Conservation (phyloP, 2,888 invertebrate genomes). For the Mesoligia furuncula region DNA sequence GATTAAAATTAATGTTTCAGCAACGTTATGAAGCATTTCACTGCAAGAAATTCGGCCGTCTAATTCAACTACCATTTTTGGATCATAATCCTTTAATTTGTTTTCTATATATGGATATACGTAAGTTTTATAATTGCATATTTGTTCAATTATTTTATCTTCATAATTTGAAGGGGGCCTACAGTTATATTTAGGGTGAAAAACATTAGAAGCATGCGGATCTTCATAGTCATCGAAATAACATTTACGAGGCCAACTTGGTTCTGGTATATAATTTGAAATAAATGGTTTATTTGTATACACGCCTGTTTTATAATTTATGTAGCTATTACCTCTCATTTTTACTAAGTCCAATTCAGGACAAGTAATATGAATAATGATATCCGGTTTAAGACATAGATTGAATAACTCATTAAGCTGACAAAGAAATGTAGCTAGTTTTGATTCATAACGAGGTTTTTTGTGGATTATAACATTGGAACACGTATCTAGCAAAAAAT, state of each 20-base stretch:
- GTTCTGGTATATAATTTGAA: constrained; percentile 65
- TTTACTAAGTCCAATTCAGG: constrained; percentile 88
- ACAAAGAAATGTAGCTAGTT: constrained; percentile 73
- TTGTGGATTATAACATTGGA: constrained; percentile 70
- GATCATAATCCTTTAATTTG: constrained; percentile 88
- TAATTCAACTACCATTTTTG: constrained; percentile 89
- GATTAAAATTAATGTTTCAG: constrained; percentile 80
- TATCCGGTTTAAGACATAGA: constrained; percentile 81
- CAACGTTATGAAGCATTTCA: constrained; percentile 88
- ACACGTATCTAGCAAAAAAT: constrained; percentile 80
- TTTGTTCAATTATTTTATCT: constrained; percentile 83
- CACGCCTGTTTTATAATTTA: constrained; percentile 75
- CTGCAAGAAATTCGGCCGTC: constrained; percentile 88
- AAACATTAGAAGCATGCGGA: constrained; percentile 71
- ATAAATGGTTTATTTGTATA: constrained; percentile 71
- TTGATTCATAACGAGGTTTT: constrained; percentile 73
- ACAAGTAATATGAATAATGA: constrained; percentile 90
- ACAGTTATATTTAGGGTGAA: constrained; percentile 86
- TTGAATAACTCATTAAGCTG: constrained; percentile 80
- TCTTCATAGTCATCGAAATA: constrained; percentile 72
- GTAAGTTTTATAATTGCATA: constrained; percentile 87
- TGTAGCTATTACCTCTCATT: constrained; percentile 78
- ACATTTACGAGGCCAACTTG: constrained; percentile 82
- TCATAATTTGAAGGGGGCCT: constrained; percentile 85
- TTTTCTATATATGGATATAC: constrained; percentile 87